Base-by-base conservation (phyloP, 2,113 vertebrate genomes). In the Ptychochromis oligacanthus region DNA sequence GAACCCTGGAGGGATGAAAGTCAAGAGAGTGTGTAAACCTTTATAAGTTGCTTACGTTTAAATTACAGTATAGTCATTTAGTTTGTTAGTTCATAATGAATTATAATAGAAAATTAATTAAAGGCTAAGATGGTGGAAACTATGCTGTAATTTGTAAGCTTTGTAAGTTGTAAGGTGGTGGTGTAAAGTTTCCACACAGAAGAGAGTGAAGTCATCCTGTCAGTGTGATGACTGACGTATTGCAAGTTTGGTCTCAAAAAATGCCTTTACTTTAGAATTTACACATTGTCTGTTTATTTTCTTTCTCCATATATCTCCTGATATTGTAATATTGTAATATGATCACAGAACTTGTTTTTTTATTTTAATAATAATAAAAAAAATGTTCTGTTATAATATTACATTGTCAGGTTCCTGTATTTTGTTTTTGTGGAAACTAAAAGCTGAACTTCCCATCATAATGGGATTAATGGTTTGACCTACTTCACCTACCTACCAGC, bases 1-100 rank as follows among this genome's bases (percentile, higher is more conserved):
- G 81, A 92, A 81, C 46, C 85, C 89, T 92, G 81, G 91, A 92
- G 79, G 85, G 81, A 90, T 83, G 90, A 52, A 86, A 65, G 61
- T 67, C 81, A 83, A 77, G 59, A 91, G 54, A 90, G 79, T 64
- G 59, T 91, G 87, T 93, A 91, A 92, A 91, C 36, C 36, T 57
- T 84, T 36, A 78, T 93, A 91, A 81, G 62, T 2, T 52, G 57
- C 18, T 64, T 79, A 54, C 76, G 54, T 79, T 74, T 64, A 10
- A 52, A 54, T 46, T 24, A 18, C 6, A 34, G 5, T 62, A 26
- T 18, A 18, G 14, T 54, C 10, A n/a, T 40, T 52, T 7, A 70
- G 20, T 18, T 56, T 4, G 11, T 58, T 70, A 52, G 17, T 24
- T 28, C 56, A n/a, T 72, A 72, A 72, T 13, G 13, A 14, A 46